Percentiles rank a stretch among this genome's conserved stretches.
phyloP scores from a whole-genome alignment of 2,113 vertebrate species.

The Syngnathus floridae region DNA sequence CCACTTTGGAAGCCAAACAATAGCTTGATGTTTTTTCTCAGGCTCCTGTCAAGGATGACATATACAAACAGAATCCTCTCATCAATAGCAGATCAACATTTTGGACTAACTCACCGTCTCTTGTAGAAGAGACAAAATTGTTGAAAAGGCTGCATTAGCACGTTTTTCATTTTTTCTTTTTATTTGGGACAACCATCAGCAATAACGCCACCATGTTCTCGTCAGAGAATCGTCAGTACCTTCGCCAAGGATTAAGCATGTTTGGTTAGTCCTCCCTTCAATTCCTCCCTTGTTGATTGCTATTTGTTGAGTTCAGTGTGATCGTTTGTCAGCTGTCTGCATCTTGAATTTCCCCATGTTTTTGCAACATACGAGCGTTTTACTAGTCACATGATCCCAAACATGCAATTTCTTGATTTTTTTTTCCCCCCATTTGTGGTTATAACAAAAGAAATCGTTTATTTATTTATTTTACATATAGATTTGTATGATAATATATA shows the following conservation, averaged over 20 bases:
- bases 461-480: no score
- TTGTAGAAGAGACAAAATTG: conserved; percentile 19
- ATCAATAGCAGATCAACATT: conserved; percentile 36
- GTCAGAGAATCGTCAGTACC: conserved; percentile 74
- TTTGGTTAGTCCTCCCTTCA: conserved; percentile 70
- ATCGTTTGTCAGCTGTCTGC: background rate
- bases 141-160: conserved; percentile 16
- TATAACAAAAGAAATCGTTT: background rate
- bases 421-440: background rate
- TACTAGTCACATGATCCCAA: background rate
- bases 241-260: conserved; percentile 78
- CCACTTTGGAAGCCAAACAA: conserved; percentile 14
- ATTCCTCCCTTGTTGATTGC: background rate
- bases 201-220: conserved; percentile 68
- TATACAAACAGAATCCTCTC: conserved; percentile 35
- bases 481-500: no score
- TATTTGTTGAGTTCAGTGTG: background rate
- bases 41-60: conserved; percentile 44
- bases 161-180: conserved; percentile 6
- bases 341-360: background rate
- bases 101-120: conserved; percentile 35
- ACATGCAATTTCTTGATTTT: background rate
- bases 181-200: conserved; percentile 34
- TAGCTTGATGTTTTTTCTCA: conserved; percentile 3
- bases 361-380: background rate